phyloP scores from a whole-genome alignment of 2,797 vertebrate species.

The Parauchenoglanis punctatus region DNA sequence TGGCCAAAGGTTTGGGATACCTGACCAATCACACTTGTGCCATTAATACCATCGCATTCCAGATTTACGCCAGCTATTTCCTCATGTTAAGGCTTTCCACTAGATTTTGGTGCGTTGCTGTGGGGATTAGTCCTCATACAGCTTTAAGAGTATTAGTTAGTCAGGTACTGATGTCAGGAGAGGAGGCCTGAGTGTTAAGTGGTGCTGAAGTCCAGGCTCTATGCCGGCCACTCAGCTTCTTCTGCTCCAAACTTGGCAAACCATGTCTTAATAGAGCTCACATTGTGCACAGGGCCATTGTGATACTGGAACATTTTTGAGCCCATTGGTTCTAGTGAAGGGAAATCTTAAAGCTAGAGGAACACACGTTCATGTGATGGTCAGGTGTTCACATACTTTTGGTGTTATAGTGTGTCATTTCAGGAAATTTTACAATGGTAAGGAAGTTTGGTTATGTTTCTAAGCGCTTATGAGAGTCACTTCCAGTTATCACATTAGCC shows the following conservation, averaged over 20 bases:
- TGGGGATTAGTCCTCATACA: not conserved
- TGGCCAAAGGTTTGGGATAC: not conserved
- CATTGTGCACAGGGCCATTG: not conserved
- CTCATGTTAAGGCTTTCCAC: not conserved
- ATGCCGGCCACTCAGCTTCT: not conserved
- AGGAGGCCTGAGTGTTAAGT: not conserved
- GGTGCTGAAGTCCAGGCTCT: not conserved
- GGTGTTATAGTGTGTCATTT: not conserved
- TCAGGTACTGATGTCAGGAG: not conserved
- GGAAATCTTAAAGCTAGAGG: not conserved
- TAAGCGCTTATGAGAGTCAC: not conserved
- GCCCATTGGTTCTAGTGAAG: not conserved
- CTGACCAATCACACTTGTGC: not conserved
- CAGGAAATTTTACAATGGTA: not conserved
- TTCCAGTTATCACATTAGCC: constrained; percentile 15
- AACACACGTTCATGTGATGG: not conserved
- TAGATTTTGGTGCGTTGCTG: not conserved
- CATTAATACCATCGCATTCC: not conserved
- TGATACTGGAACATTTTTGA: not conserved
- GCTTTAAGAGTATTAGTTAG: not conserved
- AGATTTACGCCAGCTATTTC: not conserved
- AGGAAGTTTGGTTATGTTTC: not conserved
- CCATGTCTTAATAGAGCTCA: not conserved
- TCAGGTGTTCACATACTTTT: not conserved
- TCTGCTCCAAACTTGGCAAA: not conserved